phyloP scores from a whole-genome alignment of 1,140 invertebrate genomes.

The Tetramorium alpestre region DNA sequence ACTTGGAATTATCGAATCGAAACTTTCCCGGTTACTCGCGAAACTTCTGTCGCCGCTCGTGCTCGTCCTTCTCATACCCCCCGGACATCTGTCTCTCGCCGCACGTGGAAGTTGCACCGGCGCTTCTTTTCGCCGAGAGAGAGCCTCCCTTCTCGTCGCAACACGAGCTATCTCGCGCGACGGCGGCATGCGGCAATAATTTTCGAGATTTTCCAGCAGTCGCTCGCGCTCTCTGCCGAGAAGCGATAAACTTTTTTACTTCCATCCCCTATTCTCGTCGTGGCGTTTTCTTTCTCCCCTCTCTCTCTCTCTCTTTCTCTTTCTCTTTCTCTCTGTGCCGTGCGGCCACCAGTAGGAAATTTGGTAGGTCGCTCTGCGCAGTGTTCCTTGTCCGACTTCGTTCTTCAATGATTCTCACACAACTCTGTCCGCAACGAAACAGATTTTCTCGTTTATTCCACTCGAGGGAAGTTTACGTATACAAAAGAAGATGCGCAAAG shows the following conservation, averaged over 20 bases:
- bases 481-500: constrained; percentile 28
- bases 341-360: constrained; percentile 36
- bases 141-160: constrained; percentile 4
- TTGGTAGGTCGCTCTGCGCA: constrained; percentile 20
- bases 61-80: neutral
- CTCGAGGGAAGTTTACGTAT: constrained; percentile 41
- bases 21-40: constrained; percentile 22
- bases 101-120: constrained; percentile 36
- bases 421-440: constrained; percentile 41
- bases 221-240: constrained; percentile 46
- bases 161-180: constrained; percentile 35
- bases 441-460: constrained; percentile 48
- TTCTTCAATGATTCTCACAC: constrained; percentile 59
- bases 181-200: constrained; percentile 51
- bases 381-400: constrained; percentile 34
- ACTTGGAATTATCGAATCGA: constrained; percentile 49
- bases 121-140: constrained; percentile 4
- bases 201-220: constrained; percentile 59
- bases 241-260: constrained; percentile 61
- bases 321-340: neutral
- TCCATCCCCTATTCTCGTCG: neutral
- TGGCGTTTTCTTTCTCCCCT: constrained; percentile 2
- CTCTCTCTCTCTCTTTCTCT: neutral
- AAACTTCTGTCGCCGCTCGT: constrained; percentile 31
- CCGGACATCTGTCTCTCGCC: neutral